phyloP scores from a whole-genome alignment of 2,888 invertebrate genomes.

The Mantis religiosa region DNA sequence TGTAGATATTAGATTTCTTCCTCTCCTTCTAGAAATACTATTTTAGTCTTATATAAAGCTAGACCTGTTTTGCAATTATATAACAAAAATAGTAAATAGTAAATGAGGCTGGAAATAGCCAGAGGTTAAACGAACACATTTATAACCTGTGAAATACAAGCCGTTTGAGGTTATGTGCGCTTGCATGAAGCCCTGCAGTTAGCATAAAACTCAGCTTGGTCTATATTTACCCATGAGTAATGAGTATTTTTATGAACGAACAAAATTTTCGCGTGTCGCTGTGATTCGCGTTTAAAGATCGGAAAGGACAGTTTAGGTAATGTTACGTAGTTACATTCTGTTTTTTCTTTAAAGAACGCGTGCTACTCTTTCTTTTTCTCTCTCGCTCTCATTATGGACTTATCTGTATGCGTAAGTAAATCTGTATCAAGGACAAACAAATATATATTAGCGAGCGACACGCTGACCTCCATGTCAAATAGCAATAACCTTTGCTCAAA shows the following conservation, averaged over 20 bases:
- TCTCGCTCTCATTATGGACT: neutral
- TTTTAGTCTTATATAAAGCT: no score
- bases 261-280: neutral
- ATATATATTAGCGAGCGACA: neutral
- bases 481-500: neutral
- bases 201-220: neutral
- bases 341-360: no score
- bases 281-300: neutral
- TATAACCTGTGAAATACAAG: no score
- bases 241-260: neutral
- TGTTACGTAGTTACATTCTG: neutral
- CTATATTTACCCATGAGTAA: neutral
- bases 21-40: no score
- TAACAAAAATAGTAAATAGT: no score
- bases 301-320: neutral
- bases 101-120: no score
- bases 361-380: no score
- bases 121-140: no score
- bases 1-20: no score
- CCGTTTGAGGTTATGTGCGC: no score
- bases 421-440: neutral
- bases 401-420: neutral
- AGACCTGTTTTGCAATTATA: no score
- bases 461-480: neutral
- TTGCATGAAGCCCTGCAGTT: neutral